Conservation (phyloP, 1,140 invertebrate genomes). For the Charaxes varanes region DNA sequence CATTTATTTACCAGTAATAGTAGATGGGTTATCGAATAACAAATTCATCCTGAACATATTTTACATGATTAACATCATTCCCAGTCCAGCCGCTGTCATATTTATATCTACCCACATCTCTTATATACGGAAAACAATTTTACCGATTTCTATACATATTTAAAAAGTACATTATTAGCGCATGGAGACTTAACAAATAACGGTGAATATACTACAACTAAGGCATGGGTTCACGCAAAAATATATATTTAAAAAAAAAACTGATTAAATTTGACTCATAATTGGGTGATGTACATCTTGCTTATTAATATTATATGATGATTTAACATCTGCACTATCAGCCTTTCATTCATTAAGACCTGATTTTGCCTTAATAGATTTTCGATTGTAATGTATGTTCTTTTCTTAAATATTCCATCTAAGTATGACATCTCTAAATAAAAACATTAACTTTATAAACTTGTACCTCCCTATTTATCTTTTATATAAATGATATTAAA, state of each 20-base stretch:
- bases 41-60: constrained; percentile 3
- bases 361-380: too few species aligned
- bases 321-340: too few species aligned
- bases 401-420: too few species aligned
- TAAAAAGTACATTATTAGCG: constrained; percentile 4
- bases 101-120: constrained; percentile 1
- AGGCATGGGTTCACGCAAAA: constrained; percentile 20
- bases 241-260: constrained; percentile 20
- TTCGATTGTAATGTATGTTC: too few species aligned
- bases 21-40: constrained; percentile 5
- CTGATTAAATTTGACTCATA: background rate
- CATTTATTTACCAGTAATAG: constrained; percentile 12
- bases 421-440: too few species aligned
- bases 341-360: too few species aligned
- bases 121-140: constrained; percentile 2
- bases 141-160: background rate
- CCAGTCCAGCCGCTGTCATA: background rate
- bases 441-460: too few species aligned
- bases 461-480: background rate
- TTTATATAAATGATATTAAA: background rate
- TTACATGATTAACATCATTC: constrained; percentile 3
- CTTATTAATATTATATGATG: too few species aligned
- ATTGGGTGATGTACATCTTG: too few species aligned
- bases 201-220: constrained; percentile 9
- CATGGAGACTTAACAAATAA: constrained; percentile 5